These are phyloP conservation scores for Sinocyclocheilus maitianheensis DNA, from an alignment of 2,113 vertebrate species.

Conservation along the genomic window DNA sequence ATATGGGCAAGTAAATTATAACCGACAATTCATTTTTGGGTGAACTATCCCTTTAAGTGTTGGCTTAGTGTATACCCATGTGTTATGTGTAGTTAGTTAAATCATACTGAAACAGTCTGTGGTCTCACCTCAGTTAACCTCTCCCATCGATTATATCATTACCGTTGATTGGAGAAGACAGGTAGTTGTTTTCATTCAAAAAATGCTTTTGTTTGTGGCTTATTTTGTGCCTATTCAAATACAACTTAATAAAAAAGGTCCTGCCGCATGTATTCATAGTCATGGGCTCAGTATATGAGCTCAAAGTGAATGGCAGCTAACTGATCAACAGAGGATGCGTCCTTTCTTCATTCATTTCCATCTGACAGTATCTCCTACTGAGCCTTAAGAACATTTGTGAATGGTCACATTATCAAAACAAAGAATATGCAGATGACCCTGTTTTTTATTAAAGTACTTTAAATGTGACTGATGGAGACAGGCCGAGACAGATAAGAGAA, in stretches of 20 bases:
- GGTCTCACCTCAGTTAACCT: conserved; percentile 1
- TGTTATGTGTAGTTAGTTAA: not conserved
- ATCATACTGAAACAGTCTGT: conserved; percentile 30
- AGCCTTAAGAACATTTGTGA: conserved; percentile 15
- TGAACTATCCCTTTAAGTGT: not conserved
- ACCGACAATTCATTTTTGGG: not conserved
- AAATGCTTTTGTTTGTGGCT: not conserved
- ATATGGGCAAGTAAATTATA: not conserved
- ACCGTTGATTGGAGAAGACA: not conserved
- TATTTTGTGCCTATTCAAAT: not conserved
- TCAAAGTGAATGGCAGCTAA: conserved; percentile 16
- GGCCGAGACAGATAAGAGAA: not conserved
- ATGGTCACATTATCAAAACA: conserved; percentile 65
- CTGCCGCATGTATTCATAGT: conserved; percentile 35
- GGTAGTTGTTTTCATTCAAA: conserved; percentile 11
- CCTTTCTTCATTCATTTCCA: conserved; percentile 68
- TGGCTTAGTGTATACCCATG: not conserved
- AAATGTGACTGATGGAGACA: conserved; percentile 30
- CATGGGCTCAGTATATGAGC: not conserved
- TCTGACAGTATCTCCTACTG: conserved; percentile 58
- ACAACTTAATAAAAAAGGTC: too few relatives aligned
- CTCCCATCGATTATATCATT: not conserved
- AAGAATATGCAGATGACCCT: conserved; percentile 66
- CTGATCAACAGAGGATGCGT: conserved; percentile 24
- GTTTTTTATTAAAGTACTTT: conserved; percentile 39